A percentile compares a stretch with the other conserved stretches of the same genome.
phyloP scores from a whole-genome alignment of 2,888 invertebrate genomes.

The Drosophila kambysellisi region DNA sequence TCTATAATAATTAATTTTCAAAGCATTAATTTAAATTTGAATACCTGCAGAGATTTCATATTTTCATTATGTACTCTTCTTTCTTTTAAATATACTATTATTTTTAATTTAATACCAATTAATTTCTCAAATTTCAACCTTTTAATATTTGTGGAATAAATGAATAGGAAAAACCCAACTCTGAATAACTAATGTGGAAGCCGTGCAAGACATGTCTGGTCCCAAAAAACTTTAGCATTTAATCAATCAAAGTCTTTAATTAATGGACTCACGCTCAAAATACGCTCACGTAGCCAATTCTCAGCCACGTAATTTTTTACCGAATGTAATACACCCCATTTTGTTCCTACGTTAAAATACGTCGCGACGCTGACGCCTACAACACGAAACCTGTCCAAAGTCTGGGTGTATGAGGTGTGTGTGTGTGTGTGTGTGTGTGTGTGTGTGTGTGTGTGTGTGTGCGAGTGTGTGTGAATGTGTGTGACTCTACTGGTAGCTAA shows the following conservation, averaged over 20 bases:
- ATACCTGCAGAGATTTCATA: not conserved
- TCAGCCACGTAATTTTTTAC: conserved; percentile 20
- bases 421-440: conserved; percentile 5
- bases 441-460: no score
- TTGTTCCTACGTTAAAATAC: conserved; percentile 10
- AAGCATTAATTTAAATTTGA: not conserved
- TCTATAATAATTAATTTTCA: not conserved
- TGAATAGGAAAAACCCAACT: not conserved
- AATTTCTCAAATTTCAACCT: not conserved
- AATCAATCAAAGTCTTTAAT: conserved; percentile 29
- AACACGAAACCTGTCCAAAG: conserved; percentile 45
- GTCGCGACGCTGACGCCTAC: conserved; percentile 42
- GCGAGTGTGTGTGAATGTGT: not conserved
- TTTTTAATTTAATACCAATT: not conserved
- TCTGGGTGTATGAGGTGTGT: conserved; percentile 3
- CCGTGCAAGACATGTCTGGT: conserved; percentile 14
- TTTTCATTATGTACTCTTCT: not conserved
- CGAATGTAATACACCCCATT: conserved; percentile 31
- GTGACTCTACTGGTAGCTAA: not conserved
- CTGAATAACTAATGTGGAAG: not conserved
- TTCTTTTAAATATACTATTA: not conserved
- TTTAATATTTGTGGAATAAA: not conserved
- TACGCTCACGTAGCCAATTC: conserved; percentile 23
- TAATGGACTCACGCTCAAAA: conserved; percentile 13
- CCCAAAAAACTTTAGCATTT: conserved; percentile 1